Base-by-base conservation (phyloP, 2,113 vertebrate genomes). In the Sarotherodon lohbergeri region DNA sequence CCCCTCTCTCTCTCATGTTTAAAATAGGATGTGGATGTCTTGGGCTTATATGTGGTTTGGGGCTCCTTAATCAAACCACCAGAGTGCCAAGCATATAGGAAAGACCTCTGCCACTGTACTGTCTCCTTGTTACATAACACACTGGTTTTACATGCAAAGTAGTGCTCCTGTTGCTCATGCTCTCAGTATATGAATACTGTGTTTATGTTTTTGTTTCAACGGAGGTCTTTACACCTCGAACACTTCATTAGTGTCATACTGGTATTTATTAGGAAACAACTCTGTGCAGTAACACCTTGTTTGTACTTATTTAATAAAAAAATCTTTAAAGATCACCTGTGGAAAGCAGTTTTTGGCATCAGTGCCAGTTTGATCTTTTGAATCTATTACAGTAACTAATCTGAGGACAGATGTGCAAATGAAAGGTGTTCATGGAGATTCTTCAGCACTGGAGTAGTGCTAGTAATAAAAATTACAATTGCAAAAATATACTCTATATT, bases 61-160 rank as follows among this genome's bases (percentile, higher is more conserved):
- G 54, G 52, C 86, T 88, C 56, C 80, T 86, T 82, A 83, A 82
- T 90, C 84, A 66, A 90, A 34, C 85, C n/a, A 22, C 86, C 92
- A 61, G 73, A 89, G 92, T 92, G 93, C 93, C 93, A 92, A 86
- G 90, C 85, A 13, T 76, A 57, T 61, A 41, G 82, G 46, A 87
- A 52, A 85, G 79, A 86, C 76, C 46, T 87, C 61, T 81, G 73
- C 56, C 56, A 66, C 29, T 8, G 73, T 86, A 85, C 63, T 4
- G 48, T 86, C 80, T 78, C 71, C 9, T 78, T 50, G 46, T 92
- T 91, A 88, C 54, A 27, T 68, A 90, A 91, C 83, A 76, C 2
- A 29, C 43, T 27, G 83, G 50, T 46, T 78, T 89, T 89, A 50
- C 86, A 78, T 91, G 90, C 84, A 90, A 91, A 86, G 39, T 55